A percentile compares a stretch with the other conserved stretches of the same genome.
These are phyloP conservation scores for Coturnix japonica DNA, from an alignment of 2,113 vertebrate species.

Conservation along the genomic window DNA sequence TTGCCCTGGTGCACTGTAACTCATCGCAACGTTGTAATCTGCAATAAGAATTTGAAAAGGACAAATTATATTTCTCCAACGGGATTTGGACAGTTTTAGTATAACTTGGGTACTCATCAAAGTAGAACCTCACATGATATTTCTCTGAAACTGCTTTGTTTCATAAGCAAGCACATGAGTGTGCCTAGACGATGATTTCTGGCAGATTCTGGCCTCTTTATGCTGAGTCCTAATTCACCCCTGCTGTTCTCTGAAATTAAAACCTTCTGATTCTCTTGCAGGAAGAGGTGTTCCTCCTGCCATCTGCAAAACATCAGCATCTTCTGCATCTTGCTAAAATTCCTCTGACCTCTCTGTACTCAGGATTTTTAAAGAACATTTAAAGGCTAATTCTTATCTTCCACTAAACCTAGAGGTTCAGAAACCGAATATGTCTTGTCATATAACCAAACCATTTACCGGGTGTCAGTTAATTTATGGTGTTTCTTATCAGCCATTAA, in stretches of 20 bases:
- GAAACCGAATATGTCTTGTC: neutral
- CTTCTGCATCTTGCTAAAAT: neutral
- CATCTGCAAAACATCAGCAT: constrained; percentile 4
- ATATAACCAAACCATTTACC: neutral
- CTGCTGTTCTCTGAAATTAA: neutral
- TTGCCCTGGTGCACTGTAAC: neutral
- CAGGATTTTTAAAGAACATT: neutral
- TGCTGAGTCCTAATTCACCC: neutral
- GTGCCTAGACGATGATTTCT: neutral
- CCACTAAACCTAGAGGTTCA: neutral
- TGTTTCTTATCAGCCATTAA: neutral
- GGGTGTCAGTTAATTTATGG: neutral
- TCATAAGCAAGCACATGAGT: neutral
- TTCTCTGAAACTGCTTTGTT: neutral
- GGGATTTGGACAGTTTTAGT: neutral
- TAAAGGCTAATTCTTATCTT: neutral
- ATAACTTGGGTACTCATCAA: neutral
- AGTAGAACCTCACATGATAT: neutral
- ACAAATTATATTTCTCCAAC: neutral
- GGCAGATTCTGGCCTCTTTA: neutral
- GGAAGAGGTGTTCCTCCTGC: neutral
- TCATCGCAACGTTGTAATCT: neutral
- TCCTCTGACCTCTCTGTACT: neutral
- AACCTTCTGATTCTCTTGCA: neutral
- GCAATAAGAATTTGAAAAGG: neutral